These are phyloP conservation scores for Ptiloglossa arizonensis DNA, from an alignment of 1,140 invertebrate genomes.

Conservation along the genomic window DNA sequence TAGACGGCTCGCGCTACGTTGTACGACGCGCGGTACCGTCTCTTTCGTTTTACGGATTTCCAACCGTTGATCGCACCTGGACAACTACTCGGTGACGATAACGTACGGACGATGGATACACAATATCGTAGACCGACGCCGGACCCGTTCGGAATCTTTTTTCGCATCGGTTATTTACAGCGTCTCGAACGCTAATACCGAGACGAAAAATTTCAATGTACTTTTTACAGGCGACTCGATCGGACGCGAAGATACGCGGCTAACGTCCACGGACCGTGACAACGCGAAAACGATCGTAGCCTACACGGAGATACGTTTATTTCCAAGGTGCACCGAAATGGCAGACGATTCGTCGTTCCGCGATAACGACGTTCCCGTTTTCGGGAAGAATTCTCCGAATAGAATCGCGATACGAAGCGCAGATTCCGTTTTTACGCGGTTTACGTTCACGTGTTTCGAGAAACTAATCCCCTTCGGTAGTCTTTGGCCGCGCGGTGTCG, in stretches of 20 bases:
- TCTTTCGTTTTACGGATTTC: conserved; percentile 51
- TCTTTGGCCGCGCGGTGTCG: background rate
- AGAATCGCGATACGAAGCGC: too few species aligned
- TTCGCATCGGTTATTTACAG: background rate
- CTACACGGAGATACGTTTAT: too few species aligned
- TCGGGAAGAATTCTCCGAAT: too few species aligned
- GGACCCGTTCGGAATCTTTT: background rate
- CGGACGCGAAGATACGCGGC: too few species aligned
- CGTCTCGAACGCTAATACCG: background rate
- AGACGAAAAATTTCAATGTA: background rate
- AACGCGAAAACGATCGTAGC: too few species aligned
- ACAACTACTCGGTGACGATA: conserved; percentile 10
- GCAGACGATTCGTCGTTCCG: too few species aligned
- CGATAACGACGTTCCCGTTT: too few species aligned
- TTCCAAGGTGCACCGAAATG: too few species aligned
- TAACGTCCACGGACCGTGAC: too few species aligned
- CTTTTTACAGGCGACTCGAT: too few species aligned
- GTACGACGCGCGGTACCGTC: conserved; percentile 29
- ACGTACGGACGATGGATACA: background rate
- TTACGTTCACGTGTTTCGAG: too few species aligned
- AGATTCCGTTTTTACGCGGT: too few species aligned
- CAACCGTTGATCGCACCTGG: background rate
- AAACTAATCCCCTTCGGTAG: conserved; percentile 5
- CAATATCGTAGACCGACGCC: background rate
- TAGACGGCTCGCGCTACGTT: conserved; percentile 25